Evolutionary conservation across 2,888 invertebrate species (phyloP).

Genomic region (Pomacea canaliculata): DNA sequence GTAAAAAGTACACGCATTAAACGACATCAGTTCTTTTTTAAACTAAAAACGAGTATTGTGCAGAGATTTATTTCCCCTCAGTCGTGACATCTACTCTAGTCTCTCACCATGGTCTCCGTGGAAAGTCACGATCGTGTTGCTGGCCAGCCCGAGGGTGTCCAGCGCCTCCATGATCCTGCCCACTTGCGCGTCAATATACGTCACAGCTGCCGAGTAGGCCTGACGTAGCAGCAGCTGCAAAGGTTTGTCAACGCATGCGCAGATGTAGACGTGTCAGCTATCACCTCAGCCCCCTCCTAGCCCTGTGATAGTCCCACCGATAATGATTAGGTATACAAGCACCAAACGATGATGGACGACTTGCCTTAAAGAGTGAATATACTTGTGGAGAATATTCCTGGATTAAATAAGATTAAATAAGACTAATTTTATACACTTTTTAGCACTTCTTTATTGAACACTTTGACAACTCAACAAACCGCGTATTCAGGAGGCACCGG

Average conservation of each 20-base stretch:
- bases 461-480: conserved; percentile 39
- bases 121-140: conserved; percentile 81
- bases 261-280: not conserved
- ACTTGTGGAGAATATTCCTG: too few species aligned
- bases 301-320: too few species aligned
- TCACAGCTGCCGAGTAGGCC: conserved; percentile 84
- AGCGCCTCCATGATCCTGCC: conserved; percentile 78
- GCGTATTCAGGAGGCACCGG: conserved; percentile 76
- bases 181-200: conserved; percentile 85
- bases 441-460: too few species aligned
- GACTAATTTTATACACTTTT: too few species aligned
- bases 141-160: conserved; percentile 68
- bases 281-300: too few species aligned
- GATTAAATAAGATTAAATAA: too few species aligned
- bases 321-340: too few species aligned
- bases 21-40: too few species aligned
- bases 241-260: conserved; percentile 1
- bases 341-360: too few species aligned
- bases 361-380: too few species aligned
- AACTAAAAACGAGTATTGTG: too few species aligned
- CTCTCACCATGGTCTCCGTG: conserved; percentile 86
- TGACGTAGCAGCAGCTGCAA: conserved; percentile 78
- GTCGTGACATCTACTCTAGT: not conserved
- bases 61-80: not conserved
- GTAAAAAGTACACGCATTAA: too few species aligned